phyloP scores from a whole-genome alignment of 2,888 invertebrate species.

The Eupeodes latifasciatus region DNA sequence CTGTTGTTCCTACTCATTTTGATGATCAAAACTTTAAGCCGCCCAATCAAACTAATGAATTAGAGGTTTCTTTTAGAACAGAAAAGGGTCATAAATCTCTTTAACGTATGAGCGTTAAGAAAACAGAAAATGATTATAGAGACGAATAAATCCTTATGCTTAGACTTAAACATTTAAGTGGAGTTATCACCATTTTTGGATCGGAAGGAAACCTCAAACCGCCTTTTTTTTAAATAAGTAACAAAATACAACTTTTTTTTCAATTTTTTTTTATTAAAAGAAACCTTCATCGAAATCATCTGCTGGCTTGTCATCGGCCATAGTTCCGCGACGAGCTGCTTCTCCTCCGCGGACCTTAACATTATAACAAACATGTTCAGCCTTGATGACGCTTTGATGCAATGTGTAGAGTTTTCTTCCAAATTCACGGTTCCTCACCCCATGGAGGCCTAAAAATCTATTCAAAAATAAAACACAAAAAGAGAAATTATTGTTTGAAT shows the following conservation, averaged over 20 bases:
- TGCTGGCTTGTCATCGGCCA: conserved; percentile 82
- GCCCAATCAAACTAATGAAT: too few relatives aligned
- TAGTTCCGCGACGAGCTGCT: conserved; percentile 86
- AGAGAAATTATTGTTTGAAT: conserved; percentile 78
- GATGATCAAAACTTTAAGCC: too few relatives aligned
- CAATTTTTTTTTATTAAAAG: conserved; percentile 75
- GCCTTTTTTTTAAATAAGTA: too few relatives aligned
- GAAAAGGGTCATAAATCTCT: too few relatives aligned
- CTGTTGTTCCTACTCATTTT: too few relatives aligned
- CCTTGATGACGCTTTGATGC: conserved; percentile 91
- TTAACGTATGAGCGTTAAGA: too few relatives aligned
- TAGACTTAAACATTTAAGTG: too few relatives aligned
- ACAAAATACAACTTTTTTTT: neutral
- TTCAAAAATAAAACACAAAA: conserved; percentile 69
- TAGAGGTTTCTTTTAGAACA: too few relatives aligned
- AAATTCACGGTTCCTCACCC: conserved; percentile 87
- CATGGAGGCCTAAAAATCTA: conserved; percentile 84
- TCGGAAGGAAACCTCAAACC: too few relatives aligned
- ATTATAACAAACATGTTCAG: conserved; percentile 93
- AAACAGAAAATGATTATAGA: too few relatives aligned
- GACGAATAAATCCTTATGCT: too few relatives aligned
- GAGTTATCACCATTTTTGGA: too few relatives aligned
- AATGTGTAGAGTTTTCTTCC: conserved; percentile 89
- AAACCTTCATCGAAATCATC: conserved; percentile 85
- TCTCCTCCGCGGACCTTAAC: conserved; percentile 92